A percentile compares a stretch with the other conserved stretches of the same genome.
Evolutionary conservation across 2,113 vertebrate genomes (phyloP).

Genomic region (Gobio gobio): DNA sequence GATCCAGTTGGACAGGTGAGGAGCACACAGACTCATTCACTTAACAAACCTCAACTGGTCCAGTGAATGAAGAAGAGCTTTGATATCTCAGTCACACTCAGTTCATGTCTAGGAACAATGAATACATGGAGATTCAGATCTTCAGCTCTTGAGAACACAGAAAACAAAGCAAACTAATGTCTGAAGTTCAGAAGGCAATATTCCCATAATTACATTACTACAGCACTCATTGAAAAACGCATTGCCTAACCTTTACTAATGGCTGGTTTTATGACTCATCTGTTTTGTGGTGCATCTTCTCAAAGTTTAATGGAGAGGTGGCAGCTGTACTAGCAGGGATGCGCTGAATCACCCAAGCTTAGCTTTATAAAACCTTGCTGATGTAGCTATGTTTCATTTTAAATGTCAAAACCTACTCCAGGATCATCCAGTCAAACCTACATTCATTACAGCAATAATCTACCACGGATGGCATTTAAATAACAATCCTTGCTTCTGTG

Average conservation of each 20-base stretch:
- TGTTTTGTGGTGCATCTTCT: neutral
- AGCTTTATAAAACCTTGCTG: neutral
- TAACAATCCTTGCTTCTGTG: neutral
- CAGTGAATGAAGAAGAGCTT: neutral
- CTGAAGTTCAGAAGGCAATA: neutral
- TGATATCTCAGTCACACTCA: neutral
- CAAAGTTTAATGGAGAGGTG: constrained; percentile 6
- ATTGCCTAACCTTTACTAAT: neutral
- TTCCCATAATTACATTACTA: neutral
- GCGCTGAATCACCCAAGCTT: neutral
- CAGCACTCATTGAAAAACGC: neutral
- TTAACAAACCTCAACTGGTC: neutral
- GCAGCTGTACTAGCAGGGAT: neutral
- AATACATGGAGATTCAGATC: neutral
- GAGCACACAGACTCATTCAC: neutral
- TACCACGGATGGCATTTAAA: neutral
- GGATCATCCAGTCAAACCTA: neutral
- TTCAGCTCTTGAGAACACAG: neutral
- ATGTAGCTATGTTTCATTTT: neutral
- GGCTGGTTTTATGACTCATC: neutral
- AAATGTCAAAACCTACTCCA: neutral
- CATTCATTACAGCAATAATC: neutral
- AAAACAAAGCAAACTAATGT: neutral
- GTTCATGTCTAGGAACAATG: neutral
- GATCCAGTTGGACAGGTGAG: constrained; percentile 96